Base-by-base conservation (phyloP, 2,113 vertebrate genomes). In the Archilochus colubris region DNA sequence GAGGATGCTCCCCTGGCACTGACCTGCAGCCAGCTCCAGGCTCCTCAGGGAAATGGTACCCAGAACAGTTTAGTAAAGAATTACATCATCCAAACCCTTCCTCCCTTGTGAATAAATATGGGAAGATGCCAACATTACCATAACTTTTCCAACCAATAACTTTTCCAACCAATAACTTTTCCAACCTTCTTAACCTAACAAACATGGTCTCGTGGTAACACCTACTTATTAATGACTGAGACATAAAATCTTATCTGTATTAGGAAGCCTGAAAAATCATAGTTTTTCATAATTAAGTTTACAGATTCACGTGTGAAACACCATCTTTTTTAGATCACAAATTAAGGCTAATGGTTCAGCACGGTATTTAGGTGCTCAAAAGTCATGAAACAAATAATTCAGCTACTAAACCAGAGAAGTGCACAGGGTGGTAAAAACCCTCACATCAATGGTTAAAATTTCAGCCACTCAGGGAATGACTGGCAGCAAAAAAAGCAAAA, bases 21-120 rank as follows among this genome's bases (percentile, higher is more conserved):
- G 59, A 23, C 2, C 16, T 33, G 43, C 70, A 82, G 67, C 12
- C 3, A 1, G 19, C 23, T 9, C 21, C n/a, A 33, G 10, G 44
- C 27, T 86, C 57, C 53, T 22, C 1, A 0, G 38, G 27, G 15
- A 51, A 73, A 50, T 1, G 0, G 36, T 16, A 14, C 82, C 44
- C 62, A 44, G 25, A 66, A 40, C 21, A 21, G 30, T 24, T 43
- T 28, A 25, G 14, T 19, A n/a, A 68, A 5, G 5, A 48, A 18
- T 12, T 5, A 59, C 7, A 33, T 22, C 58, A 27, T 40, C 40
- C n/a, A 14, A 53, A 46, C 0, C 0, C 11, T 43, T 58, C n/a
- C 44, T 44, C 12, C 4, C 70, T 54, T 12, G 58, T 33, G 28
- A 30, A 61, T 46, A 64, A 40, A 0, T 0, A 59, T 23, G 17